Conservation (phyloP, 2,888 invertebrate genomes). For the Ophion ventricosus region DNA sequence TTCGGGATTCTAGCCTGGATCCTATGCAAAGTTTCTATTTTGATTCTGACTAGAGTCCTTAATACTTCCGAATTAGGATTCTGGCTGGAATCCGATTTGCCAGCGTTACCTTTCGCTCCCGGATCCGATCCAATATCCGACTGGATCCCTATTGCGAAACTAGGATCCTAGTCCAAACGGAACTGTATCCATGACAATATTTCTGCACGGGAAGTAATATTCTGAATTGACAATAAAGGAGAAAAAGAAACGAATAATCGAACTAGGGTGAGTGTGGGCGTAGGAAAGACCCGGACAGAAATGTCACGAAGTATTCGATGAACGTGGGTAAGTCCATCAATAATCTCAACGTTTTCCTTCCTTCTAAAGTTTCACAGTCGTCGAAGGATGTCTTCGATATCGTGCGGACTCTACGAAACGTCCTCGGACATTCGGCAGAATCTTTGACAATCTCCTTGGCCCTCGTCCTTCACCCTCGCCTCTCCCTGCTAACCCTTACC, state of each 20-base stretch:
- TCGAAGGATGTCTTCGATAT: not conserved
- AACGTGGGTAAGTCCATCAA: conserved; percentile 23
- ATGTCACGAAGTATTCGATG: conserved; percentile 1
- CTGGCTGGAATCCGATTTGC: too few relatives aligned
- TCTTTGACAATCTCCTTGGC: not conserved
- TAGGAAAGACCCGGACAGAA: not conserved
- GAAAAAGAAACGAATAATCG: not conserved
- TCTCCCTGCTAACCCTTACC: not conserved
- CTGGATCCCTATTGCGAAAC: too few relatives aligned
- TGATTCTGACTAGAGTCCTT: too few relatives aligned
- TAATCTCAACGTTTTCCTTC: conserved; percentile 12
- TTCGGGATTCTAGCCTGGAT: too few relatives aligned
- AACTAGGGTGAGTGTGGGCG: not conserved
- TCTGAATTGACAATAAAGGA: not conserved
- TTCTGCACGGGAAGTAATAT: not conserved
- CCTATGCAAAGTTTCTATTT: too few relatives aligned
- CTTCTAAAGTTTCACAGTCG: conserved; percentile 34
- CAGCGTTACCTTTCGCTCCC: too few relatives aligned
- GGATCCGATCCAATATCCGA: too few relatives aligned
- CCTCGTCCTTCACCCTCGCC: not conserved
- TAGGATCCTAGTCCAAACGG: too few relatives aligned
- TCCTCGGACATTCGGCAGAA: not conserved
- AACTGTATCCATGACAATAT: too few relatives aligned
- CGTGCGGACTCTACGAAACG: not conserved
- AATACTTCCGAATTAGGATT: too few relatives aligned